Conservation (phyloP, 1,140 invertebrate species). For the Scaptomyza hsui region DNA sequence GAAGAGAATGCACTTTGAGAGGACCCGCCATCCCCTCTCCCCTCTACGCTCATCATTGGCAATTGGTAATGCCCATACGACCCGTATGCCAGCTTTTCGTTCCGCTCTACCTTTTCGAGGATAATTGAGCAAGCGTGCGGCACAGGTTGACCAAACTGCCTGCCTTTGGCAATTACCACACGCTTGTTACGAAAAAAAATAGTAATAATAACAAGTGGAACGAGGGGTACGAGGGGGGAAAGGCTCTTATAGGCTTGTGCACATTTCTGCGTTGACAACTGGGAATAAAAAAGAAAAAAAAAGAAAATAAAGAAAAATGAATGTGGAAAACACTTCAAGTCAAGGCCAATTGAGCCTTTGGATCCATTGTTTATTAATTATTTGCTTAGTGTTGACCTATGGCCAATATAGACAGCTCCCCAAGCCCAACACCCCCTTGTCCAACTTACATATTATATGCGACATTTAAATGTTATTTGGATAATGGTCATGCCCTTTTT, state of each 20-base stretch:
- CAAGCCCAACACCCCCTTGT: not conserved
- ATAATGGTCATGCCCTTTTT: constrained; percentile 6
- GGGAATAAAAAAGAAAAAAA: constrained; percentile 7
- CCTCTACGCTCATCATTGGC: not conserved
- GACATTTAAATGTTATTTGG: constrained; percentile 19
- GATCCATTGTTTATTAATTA: constrained; percentile 72
- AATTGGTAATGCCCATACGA: constrained; percentile 30
- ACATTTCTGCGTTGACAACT: constrained; percentile 31
- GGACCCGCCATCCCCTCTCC: not conserved
- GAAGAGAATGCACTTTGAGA: not conserved
- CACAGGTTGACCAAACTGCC: constrained; percentile 5
- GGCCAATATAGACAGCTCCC: not conserved
- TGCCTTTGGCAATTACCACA: constrained; percentile 26
- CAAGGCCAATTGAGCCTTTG: constrained; percentile 59
- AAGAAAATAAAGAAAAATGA: not conserved
- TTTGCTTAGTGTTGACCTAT: constrained; percentile 57
- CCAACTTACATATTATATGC: not conserved
- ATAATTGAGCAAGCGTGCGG: constrained; percentile 69
- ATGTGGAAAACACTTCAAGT: constrained; percentile 48
- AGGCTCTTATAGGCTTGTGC: not conserved
- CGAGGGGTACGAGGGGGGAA: not conserved
- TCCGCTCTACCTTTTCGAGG: too few relatives aligned
- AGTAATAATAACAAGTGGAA: not conserved
- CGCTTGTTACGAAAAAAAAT: constrained; percentile 3
- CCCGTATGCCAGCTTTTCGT: constrained; percentile 22